Percentiles rank a stretch among this genome's conserved stretches.
Evolutionary conservation across 2,888 invertebrate genomes (phyloP).

Genomic region (Cistogaster globosa): DNA sequence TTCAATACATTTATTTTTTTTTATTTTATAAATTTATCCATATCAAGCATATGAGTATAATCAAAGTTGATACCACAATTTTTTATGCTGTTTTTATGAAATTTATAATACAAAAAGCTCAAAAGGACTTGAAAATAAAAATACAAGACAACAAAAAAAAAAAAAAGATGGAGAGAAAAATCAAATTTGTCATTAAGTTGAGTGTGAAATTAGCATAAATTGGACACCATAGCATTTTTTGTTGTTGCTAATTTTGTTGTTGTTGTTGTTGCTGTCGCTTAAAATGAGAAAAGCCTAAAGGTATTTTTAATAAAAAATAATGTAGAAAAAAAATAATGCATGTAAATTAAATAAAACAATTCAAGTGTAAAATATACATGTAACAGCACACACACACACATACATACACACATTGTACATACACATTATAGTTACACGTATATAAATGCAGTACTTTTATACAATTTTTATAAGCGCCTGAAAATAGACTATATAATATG

Average conservation of each 20-base stretch:
- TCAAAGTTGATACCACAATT: constrained; percentile 23
- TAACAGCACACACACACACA: neutral
- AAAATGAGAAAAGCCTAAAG: constrained; percentile 31
- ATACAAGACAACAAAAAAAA: neutral
- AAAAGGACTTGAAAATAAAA: constrained; percentile 9
- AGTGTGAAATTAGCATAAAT: constrained; percentile 70
- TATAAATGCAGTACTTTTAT: too few relatives aligned
- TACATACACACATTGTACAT: neutral
- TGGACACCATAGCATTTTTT: constrained; percentile 41
- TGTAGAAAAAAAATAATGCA: constrained; percentile 29
- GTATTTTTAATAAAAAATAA: constrained; percentile 36
- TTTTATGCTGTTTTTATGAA: constrained; percentile 55
- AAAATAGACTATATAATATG: too few relatives aligned
- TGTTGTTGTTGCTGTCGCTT: too few relatives aligned
- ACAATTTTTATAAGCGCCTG: too few relatives aligned
- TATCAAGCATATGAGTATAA: constrained; percentile 6
- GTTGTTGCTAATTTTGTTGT: neutral
- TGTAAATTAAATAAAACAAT: constrained; percentile 49
- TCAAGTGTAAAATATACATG: constrained; percentile 43
- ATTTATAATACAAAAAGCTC: constrained; percentile 13
- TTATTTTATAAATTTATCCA: constrained; percentile 1
- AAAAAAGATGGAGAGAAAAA: neutral
- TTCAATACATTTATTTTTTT: constrained; percentile 25
- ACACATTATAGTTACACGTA: neutral
- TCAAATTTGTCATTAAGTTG: constrained; percentile 67